Base-by-base conservation (phyloP, 2,888 invertebrate genomes). In the Trissolcus brochymenae region DNA sequence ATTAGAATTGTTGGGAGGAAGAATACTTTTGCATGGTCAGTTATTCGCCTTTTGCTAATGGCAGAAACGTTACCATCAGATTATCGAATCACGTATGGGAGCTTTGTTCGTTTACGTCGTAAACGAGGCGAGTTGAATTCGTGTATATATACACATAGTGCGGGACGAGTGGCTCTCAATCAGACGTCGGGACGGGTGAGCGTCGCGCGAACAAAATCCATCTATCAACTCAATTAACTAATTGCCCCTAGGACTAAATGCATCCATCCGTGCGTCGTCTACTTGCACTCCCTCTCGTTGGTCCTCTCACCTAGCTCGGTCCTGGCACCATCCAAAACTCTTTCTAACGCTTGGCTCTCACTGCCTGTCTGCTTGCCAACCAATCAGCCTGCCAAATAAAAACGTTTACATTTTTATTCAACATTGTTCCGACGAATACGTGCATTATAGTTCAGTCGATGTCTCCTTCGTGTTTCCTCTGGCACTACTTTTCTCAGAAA, bases 221-320 rank as follows among this genome's bases (percentile, higher is more conserved):
- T 88, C 88, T 86, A 87, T 88, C 87, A 87, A 87, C 85, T 88
- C 88, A 86, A 88, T 88, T 87, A 88, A 87, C 88, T 88, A 87
- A 88, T 88, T 88, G 88, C 84, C 82, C 81, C 80, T 79, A 77
- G 78, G 78, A 79, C 74, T 75, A 74, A 76, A 77, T 70, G 67
- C 79, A 64, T 49, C 71, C 68, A 68, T 54, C 66, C 80, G 68
- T 78, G 76, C 76, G 72, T 75, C 68, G 73, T 79, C 76, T 80
- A 77, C 80, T 75, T 65, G 61, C 72, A 53, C 64, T 70, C 59
- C 56, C 62, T 72, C 65, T 72, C 65, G 55, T 59, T 62, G 59
- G 71, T 50, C 71, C 64, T 67, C 61, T 66, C 73, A 62, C 59
- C 65, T 65, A 75, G 67, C 51, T n/a, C 77, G 55, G 49, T 57